Evolutionary conservation across 1,140 invertebrate species (phyloP).

Genomic region (Scaptomyza graminum): DNA sequence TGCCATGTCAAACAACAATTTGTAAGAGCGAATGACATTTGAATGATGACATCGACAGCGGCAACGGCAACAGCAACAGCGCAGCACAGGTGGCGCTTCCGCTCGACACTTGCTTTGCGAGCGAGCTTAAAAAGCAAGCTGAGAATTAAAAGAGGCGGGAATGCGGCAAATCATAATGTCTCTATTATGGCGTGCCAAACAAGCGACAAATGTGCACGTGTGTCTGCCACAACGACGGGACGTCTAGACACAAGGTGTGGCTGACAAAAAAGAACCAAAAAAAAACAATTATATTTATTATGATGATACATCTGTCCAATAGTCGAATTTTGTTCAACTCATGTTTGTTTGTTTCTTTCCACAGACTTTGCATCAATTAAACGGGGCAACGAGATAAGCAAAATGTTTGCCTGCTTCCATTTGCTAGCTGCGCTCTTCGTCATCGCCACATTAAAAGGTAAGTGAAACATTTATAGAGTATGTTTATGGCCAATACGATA

Average conservation of each 20-base stretch:
- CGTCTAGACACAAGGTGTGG: constrained; percentile 30
- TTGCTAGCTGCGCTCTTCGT: constrained; percentile 52
- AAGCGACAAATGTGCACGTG: constrained; percentile 65
- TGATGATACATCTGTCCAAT: constrained; percentile 9
- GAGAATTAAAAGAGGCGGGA: not conserved
- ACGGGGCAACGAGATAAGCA: constrained; percentile 8
- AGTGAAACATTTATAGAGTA: constrained; percentile 36
- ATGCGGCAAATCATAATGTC: constrained; percentile 43
- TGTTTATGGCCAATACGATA: not conserved
- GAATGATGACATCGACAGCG: constrained; percentile 71
- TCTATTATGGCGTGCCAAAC: constrained; percentile 76
- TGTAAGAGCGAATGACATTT: constrained; percentile 68
- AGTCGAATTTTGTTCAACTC: constrained; percentile 1
- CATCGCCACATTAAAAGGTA: constrained; percentile 63
- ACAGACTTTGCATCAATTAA: not conserved
- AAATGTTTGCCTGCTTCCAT: constrained; percentile 60
- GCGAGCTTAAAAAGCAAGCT: not conserved
- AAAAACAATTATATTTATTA: constrained; percentile 18
- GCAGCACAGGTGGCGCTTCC: constrained; percentile 69
- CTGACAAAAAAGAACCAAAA: constrained; percentile 4
- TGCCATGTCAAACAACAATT: constrained; percentile 81
- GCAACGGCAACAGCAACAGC: constrained; percentile 26
- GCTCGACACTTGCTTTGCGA: constrained; percentile 54
- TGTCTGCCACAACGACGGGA: constrained; percentile 30
- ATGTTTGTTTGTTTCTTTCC: not conserved